Percentiles rank a stretch among this genome's conserved stretches.
Evolutionary conservation across 2,797 vertebrate genomes (phyloP).

Genomic region (Notolabrus celidotus): DNA sequence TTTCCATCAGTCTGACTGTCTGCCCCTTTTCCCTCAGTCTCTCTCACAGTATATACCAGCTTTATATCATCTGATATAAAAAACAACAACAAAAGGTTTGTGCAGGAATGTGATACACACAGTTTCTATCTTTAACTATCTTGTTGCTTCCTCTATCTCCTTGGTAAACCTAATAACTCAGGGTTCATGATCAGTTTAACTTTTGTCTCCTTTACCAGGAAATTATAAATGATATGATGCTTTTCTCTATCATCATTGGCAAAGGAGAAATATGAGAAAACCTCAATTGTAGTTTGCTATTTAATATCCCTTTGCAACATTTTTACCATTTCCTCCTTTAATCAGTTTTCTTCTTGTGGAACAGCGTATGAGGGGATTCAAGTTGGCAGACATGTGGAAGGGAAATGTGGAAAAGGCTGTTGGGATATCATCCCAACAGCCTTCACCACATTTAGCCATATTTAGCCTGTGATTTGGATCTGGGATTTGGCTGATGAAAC

Average conservation of each 20-base stretch:
- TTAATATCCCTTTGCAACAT: too few species aligned
- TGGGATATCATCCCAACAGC: too few species aligned
- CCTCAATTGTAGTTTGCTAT: too few species aligned
- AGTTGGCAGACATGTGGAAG: not conserved
- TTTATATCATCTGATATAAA: not conserved
- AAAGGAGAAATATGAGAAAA: too few species aligned
- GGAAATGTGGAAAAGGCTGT: not conserved
- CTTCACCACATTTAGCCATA: not conserved
- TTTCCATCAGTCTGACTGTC: slow-evolving; percentile 11
- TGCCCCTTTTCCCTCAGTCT: not conserved
- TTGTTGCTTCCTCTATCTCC: not conserved
- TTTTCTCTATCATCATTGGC: too few species aligned
- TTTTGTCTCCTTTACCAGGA: not conserved
- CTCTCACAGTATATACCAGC: not conserved
- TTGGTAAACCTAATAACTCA: not conserved
- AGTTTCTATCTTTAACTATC: not conserved
- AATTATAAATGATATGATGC: not conserved
- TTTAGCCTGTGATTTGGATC: slow-evolving; percentile 6
- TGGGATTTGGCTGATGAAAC: slow-evolving; percentile 2
- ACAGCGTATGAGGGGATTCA: too few species aligned
- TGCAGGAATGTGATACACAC: not conserved
- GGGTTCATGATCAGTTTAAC: not conserved
- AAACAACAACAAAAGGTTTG: not conserved
- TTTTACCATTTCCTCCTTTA: too few species aligned
- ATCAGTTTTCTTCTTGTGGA: too few species aligned